These are phyloP conservation scores for Hippocampus comes DNA, from an alignment of 2,113 vertebrate genomes.

Conservation along the genomic window DNA sequence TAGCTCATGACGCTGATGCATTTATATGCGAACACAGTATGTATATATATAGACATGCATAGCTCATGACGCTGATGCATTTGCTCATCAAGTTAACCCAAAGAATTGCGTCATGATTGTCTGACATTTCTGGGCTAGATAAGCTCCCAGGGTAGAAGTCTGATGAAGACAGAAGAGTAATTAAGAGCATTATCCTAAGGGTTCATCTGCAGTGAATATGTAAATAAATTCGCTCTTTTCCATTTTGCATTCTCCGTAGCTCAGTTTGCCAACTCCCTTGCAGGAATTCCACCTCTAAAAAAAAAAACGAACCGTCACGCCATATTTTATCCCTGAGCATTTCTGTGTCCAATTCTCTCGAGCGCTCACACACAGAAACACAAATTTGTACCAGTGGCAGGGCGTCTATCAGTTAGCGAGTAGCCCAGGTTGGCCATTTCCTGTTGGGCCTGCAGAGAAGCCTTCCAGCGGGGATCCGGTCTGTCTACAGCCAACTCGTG, in stretches of 20 bases:
- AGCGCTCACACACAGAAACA: background rate
- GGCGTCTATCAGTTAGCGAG: slow-evolving; percentile 87
- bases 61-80: slow-evolving; percentile 49
- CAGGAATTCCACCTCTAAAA: slow-evolving; percentile 9
- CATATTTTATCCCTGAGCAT: background rate
- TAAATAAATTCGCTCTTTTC: slow-evolving; percentile 40
- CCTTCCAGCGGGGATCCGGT: slow-evolving; percentile 92
- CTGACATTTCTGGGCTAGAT: slow-evolving; percentile 74
- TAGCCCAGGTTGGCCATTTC: slow-evolving; percentile 89
- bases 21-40: slow-evolving; percentile 32
- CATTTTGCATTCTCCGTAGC: slow-evolving; percentile 22
- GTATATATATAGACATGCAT: slow-evolving; percentile 13
- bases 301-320: background rate
- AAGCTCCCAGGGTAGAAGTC: slow-evolving; percentile 64
- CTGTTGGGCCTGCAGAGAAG: slow-evolving; percentile 87
- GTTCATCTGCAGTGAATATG: slow-evolving; percentile 56
- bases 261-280: slow-evolving; percentile 18
- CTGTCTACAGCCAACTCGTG: slow-evolving; percentile 91
- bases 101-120: slow-evolving; percentile 62
- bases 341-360: background rate
- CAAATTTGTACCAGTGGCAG: slow-evolving; percentile 79
- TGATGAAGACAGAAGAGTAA: slow-evolving; percentile 66
- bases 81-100: slow-evolving; percentile 67
- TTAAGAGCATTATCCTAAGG: slow-evolving; percentile 67
- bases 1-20: slow-evolving; percentile 49